These are phyloP conservation scores for Odocoileus virginianus DNA, from an alignment of 2,113 vertebrate genomes.

Conservation along the genomic window DNA sequence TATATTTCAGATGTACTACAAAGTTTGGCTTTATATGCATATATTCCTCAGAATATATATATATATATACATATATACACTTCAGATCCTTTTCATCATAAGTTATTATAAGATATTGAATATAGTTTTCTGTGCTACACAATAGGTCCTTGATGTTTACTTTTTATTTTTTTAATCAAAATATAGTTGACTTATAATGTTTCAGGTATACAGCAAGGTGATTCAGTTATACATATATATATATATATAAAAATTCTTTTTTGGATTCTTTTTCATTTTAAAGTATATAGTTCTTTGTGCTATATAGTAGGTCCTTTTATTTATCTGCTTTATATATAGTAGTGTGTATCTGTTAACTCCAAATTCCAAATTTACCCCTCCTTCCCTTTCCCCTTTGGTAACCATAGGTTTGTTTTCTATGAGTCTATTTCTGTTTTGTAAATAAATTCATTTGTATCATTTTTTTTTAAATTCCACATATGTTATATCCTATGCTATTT, in stretches of 20 bases:
- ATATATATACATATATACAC: too few species aligned
- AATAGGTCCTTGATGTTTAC: background rate
- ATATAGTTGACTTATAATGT: too few species aligned
- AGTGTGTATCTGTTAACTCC: background rate
- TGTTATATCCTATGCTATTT: background rate
- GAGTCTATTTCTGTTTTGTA: background rate
- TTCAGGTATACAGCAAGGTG: too few species aligned
- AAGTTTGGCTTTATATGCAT: background rate
- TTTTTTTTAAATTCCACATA: background rate
- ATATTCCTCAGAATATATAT: too few species aligned
- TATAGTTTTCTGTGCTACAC: background rate
- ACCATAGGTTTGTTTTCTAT: background rate
- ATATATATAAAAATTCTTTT: too few species aligned
- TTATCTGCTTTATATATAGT: background rate
- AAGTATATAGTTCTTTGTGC: too few species aligned
- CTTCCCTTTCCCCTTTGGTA: background rate
- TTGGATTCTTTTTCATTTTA: too few species aligned
- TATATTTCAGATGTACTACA: background rate
- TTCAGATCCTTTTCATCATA: background rate
- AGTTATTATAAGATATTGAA: background rate
- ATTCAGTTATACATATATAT: too few species aligned
- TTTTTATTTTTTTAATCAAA: too few species aligned
- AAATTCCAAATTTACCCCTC: background rate
- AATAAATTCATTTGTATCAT: background rate
- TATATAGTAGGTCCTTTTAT: too few species aligned